Evolutionary conservation across 2,797 vertebrate species (phyloP), one percentile per base, ranked within the genome.

Genomic region (Fundulus diaphanus): DNA sequence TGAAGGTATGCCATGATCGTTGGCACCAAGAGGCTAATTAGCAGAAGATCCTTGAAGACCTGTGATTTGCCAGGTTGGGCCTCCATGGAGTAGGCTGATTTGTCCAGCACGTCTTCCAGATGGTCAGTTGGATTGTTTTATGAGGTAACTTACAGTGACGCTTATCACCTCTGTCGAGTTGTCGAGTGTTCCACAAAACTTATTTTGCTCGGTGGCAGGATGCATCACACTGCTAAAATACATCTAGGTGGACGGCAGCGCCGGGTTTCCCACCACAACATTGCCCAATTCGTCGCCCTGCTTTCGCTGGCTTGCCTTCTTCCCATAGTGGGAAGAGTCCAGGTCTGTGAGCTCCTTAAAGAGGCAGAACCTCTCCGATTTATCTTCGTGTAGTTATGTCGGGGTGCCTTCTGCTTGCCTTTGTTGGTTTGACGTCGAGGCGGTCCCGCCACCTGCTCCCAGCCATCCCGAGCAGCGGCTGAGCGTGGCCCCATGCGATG

Each of bases 311-410:
- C 40, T n/a, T n/a, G n/a, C n/a, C n/a, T n/a, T n/a, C n/a, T n/a
- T n/a, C n/a, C n/a, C n/a, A n/a, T n/a, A n/a, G n/a, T n/a, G n/a
- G n/a, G n/a, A n/a, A n/a, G n/a, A n/a, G 70, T 40, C 31, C 48
- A 31, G 57, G 68, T 79, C 63, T 57, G 77, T 48, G 61, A 59
- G 46, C 59, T 76, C 78, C 33, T 1, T 81, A 35, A 67, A 49
- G 65, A 79, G 79, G 85, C 46, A 63, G 63, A 80, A 52, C 80
- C 52, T n/a, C 56, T 15, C 70, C 91, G 73, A 94, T 94, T 85
- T 84, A 88, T 95, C 89, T 88, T 88, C 84, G 91, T 93, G 88
- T 75, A 77, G 84, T 90, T 79, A 75, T 31, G 80, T 86, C 79
- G 84, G 82, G 72, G 76, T 46, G 77, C 84, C 90, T 85, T 91